These are phyloP conservation scores for Falcaria lacertinaria DNA, from an alignment of 2,888 invertebrate genomes.

Conservation along the genomic window DNA sequence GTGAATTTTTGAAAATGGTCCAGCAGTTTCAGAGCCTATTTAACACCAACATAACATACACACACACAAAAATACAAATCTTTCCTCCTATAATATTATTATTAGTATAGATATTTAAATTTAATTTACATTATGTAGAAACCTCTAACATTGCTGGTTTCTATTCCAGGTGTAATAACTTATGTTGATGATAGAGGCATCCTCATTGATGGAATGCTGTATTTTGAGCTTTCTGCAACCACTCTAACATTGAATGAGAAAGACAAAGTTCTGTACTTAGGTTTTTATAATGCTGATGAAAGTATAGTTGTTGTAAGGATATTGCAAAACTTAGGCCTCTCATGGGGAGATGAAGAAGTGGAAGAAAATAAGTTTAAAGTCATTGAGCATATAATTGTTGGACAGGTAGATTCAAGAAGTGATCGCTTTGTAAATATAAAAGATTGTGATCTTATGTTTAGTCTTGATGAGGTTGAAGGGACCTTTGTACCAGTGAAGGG, in stretches of 20 bases:
- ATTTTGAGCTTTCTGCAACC: constrained; percentile 67
- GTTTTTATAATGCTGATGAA: constrained; percentile 66
- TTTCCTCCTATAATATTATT: too few relatives aligned
- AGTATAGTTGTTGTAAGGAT: constrained; percentile 78
- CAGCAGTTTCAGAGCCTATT: too few relatives aligned
- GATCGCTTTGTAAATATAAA: constrained; percentile 67
- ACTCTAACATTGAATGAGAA: constrained; percentile 63
- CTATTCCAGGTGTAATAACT: constrained; percentile 80
- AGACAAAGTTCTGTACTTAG: constrained; percentile 78
- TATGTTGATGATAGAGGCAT: constrained; percentile 65
- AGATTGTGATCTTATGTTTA: constrained; percentile 77
- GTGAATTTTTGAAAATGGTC: too few relatives aligned
- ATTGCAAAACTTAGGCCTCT: constrained; percentile 71
- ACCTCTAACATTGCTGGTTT: neutral
- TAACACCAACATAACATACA: too few relatives aligned
- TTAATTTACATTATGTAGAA: too few relatives aligned
- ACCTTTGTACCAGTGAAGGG: constrained; percentile 84
- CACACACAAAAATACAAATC: too few relatives aligned
- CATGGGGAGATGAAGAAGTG: constrained; percentile 69
- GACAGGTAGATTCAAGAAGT: constrained; percentile 47
- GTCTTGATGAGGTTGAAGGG: constrained; percentile 81
- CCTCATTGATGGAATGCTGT: constrained; percentile 80
- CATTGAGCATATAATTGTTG: constrained; percentile 56
- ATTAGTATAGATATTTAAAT: too few relatives aligned
- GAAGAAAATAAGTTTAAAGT: constrained; percentile 47